Conservation (phyloP, 2,113 vertebrate genomes). For the Marcusenius ussheri region DNA sequence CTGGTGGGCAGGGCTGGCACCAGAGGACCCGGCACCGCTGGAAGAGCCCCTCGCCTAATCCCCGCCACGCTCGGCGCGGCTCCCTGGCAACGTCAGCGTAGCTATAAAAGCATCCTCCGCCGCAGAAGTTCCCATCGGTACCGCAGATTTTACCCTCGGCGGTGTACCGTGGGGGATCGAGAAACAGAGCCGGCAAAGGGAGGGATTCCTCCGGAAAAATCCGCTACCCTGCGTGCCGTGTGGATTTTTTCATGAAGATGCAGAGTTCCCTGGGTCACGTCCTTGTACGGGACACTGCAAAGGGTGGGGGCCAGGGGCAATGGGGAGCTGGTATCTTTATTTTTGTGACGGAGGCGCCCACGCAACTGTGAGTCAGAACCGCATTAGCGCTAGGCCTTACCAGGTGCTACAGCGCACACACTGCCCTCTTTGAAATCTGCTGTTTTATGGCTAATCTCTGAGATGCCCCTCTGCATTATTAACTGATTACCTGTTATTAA, state of each 20-base stretch:
- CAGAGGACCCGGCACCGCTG: slow-evolving; percentile 46
- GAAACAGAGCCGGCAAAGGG: neutral
- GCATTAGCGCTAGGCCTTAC: neutral
- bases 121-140: slow-evolving; percentile 62
- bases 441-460: neutral
- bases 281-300: neutral
- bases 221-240: neutral
- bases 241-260: neutral
- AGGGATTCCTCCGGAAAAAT: neutral
- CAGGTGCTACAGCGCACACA: neutral
- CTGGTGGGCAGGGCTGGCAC: slow-evolving; percentile 2
- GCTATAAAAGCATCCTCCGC: slow-evolving; percentile 43
- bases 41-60: slow-evolving; percentile 62
- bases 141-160: slow-evolving; percentile 62
- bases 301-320: neutral
- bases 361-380: neutral
- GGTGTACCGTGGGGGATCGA: slow-evolving; percentile 40
- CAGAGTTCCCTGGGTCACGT: neutral
- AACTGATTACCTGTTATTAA: neutral
- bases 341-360: neutral
- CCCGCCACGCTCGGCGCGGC: slow-evolving; percentile 54
- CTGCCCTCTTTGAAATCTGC: neutral
- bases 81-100: slow-evolving; percentile 38
- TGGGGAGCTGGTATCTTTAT: neutral
- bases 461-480: neutral